phyloP scores from a whole-genome alignment of 2,797 vertebrate species.

The Sebastes glaucus region DNA sequence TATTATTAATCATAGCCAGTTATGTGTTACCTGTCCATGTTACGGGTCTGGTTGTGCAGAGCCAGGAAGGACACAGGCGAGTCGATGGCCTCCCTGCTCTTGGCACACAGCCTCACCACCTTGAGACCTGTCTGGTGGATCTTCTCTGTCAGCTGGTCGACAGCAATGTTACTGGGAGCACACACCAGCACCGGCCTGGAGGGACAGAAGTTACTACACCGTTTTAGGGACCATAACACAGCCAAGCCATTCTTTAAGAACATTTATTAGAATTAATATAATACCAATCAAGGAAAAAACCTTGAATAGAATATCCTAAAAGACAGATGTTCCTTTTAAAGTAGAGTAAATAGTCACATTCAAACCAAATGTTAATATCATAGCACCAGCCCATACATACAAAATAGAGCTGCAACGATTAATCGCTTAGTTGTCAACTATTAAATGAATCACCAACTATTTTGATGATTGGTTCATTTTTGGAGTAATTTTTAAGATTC shows the following conservation, averaged over 20 bases:
- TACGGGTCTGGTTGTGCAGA: slow-evolving; percentile 95
- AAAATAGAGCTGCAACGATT: neutral
- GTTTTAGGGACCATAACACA: neutral
- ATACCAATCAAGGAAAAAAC: neutral
- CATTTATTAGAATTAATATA: neutral
- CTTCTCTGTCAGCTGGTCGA: slow-evolving; percentile 96
- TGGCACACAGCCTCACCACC: slow-evolving; percentile 93
- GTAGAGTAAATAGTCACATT: neutral
- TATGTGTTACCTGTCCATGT: slow-evolving; percentile 91
- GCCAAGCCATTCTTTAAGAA: neutral
- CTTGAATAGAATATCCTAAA: neutral
- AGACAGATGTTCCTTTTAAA: neutral
- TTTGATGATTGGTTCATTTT: no score
- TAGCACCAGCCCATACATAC: neutral
- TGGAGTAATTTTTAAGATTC: no score
- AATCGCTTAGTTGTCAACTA: no score
- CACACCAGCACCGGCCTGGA: slow-evolving; percentile 93
- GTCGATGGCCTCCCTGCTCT: slow-evolving; percentile 95
- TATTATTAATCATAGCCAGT: neutral
- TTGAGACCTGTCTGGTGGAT: slow-evolving; percentile 95
- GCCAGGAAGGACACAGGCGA: slow-evolving; percentile 95
- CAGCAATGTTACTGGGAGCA: slow-evolving; percentile 94
- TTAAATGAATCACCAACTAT: no score
- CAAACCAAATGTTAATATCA: neutral
- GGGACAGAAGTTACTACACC: neutral